Percentiles rank a stretch among this genome's conserved stretches.
These are phyloP conservation scores for Prorops nasuta DNA, from an alignment of 1,140 invertebrate species.

Conservation along the genomic window DNA sequence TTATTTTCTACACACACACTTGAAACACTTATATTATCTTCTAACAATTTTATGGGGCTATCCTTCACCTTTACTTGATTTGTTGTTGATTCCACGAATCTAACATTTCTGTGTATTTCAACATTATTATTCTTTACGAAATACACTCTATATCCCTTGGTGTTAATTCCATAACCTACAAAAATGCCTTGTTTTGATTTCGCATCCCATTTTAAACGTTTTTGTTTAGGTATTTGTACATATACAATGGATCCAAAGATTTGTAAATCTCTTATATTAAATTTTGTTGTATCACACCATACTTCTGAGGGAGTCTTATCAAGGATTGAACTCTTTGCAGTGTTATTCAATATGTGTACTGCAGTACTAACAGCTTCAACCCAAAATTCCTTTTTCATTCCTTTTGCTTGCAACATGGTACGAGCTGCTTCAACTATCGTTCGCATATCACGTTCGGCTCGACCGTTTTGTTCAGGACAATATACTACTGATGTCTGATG, in stretches of 20 bases:
- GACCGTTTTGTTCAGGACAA: too few species aligned
- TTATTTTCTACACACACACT: too few species aligned
- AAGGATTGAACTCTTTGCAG: conserved; percentile 2
- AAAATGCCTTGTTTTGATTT: conserved; percentile 13
- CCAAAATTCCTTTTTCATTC: not conserved
- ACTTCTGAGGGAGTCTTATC: conserved; percentile 19
- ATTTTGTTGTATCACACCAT: too few species aligned
- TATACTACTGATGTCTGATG: not conserved
- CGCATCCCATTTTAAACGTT: conserved; percentile 12
- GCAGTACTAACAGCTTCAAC: conserved; percentile 1
- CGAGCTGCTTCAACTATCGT: conserved; percentile 5
- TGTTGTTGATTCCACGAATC: too few species aligned
- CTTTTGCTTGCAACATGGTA: conserved; percentile 1
- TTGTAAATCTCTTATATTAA: conserved; percentile 5
- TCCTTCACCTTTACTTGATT: too few species aligned
- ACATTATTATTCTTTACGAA: not conserved
- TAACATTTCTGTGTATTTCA: not conserved
- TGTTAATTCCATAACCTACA: conserved; percentile 8
- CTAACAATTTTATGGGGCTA: too few species aligned
- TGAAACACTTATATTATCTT: too few species aligned
- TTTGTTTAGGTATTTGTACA: conserved; percentile 12
- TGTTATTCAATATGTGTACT: conserved; percentile 13
- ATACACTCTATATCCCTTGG: conserved; percentile 9
- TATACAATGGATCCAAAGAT: conserved; percentile 14
- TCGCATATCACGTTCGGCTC: conserved; percentile 4